Conservation (phyloP, 2,797 vertebrate genomes). For the Spea hammondii region DNA sequence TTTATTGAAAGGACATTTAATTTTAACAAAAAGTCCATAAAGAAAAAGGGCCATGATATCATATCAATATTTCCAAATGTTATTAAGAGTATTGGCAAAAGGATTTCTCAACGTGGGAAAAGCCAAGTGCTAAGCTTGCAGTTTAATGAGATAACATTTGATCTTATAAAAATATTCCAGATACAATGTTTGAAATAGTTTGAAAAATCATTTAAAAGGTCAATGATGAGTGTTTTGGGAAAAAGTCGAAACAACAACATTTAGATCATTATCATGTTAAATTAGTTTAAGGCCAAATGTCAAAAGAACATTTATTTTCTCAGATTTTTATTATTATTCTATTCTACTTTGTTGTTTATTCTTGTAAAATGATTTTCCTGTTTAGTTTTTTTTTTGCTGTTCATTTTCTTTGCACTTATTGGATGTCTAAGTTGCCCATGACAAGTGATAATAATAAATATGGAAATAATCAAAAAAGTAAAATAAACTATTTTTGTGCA, state of each 20-base stretch:
- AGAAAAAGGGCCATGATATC: too few species aligned
- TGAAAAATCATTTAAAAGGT: background rate
- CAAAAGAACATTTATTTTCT: background rate
- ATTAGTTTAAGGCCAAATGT: background rate
- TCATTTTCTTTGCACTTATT: background rate
- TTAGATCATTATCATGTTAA: conserved; percentile 28
- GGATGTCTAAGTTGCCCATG: background rate
- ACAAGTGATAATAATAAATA: background rate
- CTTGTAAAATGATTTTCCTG: background rate
- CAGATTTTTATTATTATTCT: background rate
- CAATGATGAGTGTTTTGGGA: conserved; percentile 6
- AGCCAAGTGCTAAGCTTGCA: background rate
- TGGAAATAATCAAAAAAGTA: background rate
- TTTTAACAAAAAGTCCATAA: too few species aligned
- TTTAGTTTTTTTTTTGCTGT: background rate
- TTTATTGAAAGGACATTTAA: too few species aligned
- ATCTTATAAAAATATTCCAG: background rate
- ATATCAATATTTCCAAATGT: too few species aligned
- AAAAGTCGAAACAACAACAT: background rate
- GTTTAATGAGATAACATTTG: background rate
- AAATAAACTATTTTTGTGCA: background rate
- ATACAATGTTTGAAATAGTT: conserved; percentile 15
- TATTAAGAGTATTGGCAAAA: too few species aligned
- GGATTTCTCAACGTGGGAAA: too few species aligned
- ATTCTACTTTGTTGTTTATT: background rate